Base-by-base conservation (phyloP, 2,888 invertebrate genomes). In the Torymus auratus region DNA sequence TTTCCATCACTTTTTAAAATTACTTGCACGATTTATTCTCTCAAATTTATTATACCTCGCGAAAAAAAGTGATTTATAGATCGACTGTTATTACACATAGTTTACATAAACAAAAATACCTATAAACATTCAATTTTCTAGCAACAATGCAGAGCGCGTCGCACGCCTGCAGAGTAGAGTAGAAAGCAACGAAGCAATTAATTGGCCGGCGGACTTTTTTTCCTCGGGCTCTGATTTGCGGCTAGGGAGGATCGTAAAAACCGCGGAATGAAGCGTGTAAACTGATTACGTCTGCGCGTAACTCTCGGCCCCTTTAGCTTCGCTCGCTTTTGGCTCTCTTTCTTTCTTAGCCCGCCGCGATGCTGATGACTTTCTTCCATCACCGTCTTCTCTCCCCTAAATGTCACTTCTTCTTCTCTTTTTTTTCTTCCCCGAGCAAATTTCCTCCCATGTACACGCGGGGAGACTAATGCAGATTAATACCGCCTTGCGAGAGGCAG, bases 391-490 rank as follows among this genome's bases (percentile, higher is more conserved):
- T 72, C 15, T 14, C 41, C 41, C 41, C 41, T 11, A 4, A 72
- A 62, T 50, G 50, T 20, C 53, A 72, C 12, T 23, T 60, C 23
- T 61, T 52, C 23, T 23, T 5, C 12, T 53, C 28, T 41, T 41
- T 7, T 28, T 28, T 1, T 41, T 41, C 7, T 41, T 7, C 5
- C 1, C 41, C 41, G 7, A 41, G 41, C 7, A 23, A 72, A 23
- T 53, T 23, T 53, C 13, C n/a, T 41, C 7, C 41, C 41, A 1
- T 41, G 41, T 41, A 41, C 41, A 41, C 41, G 7, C 41, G 41
- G 7, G 7, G 41, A 10, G 41, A 72, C n/a, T 72, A 62, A 72
- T 72, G 52, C 28, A 53, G 61, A 72, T 72, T 72, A 72, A 72
- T 72, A 62, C 23, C 15, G 11, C 23, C 13, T 53, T 53, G 52